Evolutionary conservation across 2,797 vertebrate species (phyloP).

Genomic region (Gastrophryne carolinensis): DNA sequence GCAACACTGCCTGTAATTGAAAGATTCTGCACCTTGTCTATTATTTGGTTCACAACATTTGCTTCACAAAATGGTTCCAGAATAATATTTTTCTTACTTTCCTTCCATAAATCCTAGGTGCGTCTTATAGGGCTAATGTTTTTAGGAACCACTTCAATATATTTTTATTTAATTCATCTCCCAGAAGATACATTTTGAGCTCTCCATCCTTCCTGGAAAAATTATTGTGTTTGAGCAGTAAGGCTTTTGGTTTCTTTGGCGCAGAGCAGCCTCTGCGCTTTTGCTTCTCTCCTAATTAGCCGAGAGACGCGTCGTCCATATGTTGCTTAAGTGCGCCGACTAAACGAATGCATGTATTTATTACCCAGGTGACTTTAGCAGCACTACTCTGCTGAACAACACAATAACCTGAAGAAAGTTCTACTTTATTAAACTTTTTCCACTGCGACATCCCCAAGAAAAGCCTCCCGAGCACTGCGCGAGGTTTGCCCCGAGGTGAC

Average conservation of each 20-base stretch:
- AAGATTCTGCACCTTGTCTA: no score
- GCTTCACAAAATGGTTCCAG: no score
- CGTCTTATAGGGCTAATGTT: no score
- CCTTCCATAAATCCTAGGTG: no score
- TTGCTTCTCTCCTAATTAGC: constrained; percentile 41
- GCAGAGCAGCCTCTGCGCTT: neutral
- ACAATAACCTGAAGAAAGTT: neutral
- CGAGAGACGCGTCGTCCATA: constrained; percentile 30
- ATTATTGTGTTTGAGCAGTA: constrained; percentile 5
- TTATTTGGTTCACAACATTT: no score
- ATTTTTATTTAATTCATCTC: no score
- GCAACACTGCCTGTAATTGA: no score
- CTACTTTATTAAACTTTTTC: neutral
- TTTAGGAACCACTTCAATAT: no score
- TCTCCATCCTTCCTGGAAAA: neutral
- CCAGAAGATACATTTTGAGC: no score
- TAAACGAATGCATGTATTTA: constrained; percentile 1
- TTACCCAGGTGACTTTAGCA: constrained; percentile 26
- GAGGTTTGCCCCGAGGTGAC: neutral
- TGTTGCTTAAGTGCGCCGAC: neutral
- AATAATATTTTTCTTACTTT: no score
- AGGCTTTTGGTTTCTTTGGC: neutral
- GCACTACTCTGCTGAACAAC: constrained; percentile 7
- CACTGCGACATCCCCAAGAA: neutral
- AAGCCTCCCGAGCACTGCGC: neutral